Base-by-base conservation (phyloP, 2,888 invertebrate species). In the Plebejus anna region DNA sequence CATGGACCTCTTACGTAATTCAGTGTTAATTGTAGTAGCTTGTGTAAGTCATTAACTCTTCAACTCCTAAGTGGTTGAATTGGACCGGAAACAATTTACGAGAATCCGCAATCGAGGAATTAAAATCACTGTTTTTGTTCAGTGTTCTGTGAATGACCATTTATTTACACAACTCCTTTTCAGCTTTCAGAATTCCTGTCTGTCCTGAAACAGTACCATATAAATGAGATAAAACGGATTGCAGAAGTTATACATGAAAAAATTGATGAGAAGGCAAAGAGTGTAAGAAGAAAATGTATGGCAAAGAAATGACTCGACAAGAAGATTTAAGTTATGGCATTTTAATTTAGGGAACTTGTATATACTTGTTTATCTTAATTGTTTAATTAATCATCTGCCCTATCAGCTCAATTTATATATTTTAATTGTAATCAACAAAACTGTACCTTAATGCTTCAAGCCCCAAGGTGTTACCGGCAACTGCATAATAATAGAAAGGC, bases 131-230 rank as follows among this genome's bases (percentile, higher is more conserved):
- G 13, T 51, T 13, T 51, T 51, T 55, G 55, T 55, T 4, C 16
- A 55, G 4, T 16, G 16, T 16, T 55, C 47, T 47, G 13, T 4
- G 22, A n/a, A 59, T 59, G 6, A n/a, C 7, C 28, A 61, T 28
- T 61, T 28, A 16, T 73, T 76, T 73, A 22, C 16, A 61, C 36
- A 57, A 51, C 47, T 7, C 11, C 76, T 13, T 90, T 87, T 57
- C 84, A 95, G 95, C 82, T 95, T 0, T 88, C 91, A 1, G 95
- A 95, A 82, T 94, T 88, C 80, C 82, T 95, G 1, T 92, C 94
- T 28, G 85, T 95, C 0, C 82, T 93, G 7, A 89, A 90, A 77
- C 92, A 90, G 71, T 94, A 93, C 61, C 87, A 92, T 82, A 89
- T 91, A 70, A 94, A 94, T 81, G 90, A 92, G 78, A 82, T 87